Percentiles rank a stretch among this genome's conserved stretches.
Evolutionary conservation across 2,888 invertebrate genomes (phyloP).

Genomic region (Tetanocera ferruginea): DNA sequence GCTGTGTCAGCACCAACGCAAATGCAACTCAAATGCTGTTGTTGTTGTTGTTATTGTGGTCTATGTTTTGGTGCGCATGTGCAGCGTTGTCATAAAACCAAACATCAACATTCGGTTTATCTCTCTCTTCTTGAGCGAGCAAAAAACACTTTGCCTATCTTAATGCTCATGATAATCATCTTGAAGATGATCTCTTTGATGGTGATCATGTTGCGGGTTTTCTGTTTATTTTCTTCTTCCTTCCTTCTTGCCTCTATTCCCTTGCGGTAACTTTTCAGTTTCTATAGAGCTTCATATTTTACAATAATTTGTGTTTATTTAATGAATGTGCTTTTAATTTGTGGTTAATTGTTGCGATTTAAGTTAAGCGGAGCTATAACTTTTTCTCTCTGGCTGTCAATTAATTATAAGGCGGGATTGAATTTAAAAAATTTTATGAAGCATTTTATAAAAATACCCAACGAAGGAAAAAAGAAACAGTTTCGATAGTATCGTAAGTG

Average conservation of each 20-base stretch:
- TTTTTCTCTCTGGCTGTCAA: no score
- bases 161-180: background rate
- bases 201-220: background rate
- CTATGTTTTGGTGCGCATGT: background rate
- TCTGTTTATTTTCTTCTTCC: background rate
- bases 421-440: no score
- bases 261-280: background rate
- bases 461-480: no score
- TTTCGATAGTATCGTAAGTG: no score
- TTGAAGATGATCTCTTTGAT: background rate
- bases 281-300: background rate
- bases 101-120: background rate
- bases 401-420: no score
- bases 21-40: background rate
- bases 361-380: background rate
- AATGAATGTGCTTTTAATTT: slow-evolving; percentile 41
- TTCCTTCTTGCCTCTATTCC: background rate
- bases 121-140: background rate
- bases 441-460: no score
- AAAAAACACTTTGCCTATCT: slow-evolving; percentile 5
- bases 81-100: background rate
- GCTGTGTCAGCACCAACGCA: background rate
- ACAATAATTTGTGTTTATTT: slow-evolving; percentile 32
- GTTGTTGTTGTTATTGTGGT: background rate
- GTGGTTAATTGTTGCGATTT: slow-evolving; percentile 38